Base-by-base conservation (phyloP, 2,888 invertebrate species). In the Pristionchus mayeri region DNA sequence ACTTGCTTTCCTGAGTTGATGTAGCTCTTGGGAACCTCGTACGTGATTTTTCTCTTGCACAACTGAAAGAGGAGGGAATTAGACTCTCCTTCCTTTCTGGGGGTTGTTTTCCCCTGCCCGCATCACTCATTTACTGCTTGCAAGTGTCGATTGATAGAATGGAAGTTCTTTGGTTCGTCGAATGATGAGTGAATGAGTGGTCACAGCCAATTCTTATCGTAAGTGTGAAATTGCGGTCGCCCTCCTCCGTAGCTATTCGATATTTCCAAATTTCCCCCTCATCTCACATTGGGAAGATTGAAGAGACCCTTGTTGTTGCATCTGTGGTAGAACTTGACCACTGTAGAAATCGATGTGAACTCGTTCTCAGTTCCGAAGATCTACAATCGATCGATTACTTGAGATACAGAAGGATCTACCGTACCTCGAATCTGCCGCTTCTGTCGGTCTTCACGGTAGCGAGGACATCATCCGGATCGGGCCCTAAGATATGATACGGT, bases 291-390 rank as follows among this genome's bases (percentile, higher is more conserved):
- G 34, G 81, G 81, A 0, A 82, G 60, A 57, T 82, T 82, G 63
- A 82, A 82, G 7, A 82, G 48, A 40, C 81, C 81, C 81, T 82
- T 82, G 84, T 84, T 84, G 75, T 84, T 84, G 75, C 84, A 84
- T 50, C 75, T 48, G 75, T 84, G 84, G 54, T 84, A 84, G 84
- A 84, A 52, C 37, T 84, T 84, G 84, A 84, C 6, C 4, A 84
- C 84, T 0, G 84, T 71, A 0, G 21, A 30, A 75, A 84, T 84
- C 13, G 84, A 27, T 4, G 75, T 71, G 40, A 84, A 37, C 37
- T 84, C 84, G 37, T 75, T 84, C 54, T 84, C 84, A 78, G 48
- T 27, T 78, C 76, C 76, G 71, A 44, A 44, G 71, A 71, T 71
- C 71, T 71, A 30, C 37, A 44, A 52, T 63, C 30, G 34, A 60